These are phyloP conservation scores for Thaumatotibia leucotreta DNA, from an alignment of 1,140 invertebrate species.

Conservation along the genomic window DNA sequence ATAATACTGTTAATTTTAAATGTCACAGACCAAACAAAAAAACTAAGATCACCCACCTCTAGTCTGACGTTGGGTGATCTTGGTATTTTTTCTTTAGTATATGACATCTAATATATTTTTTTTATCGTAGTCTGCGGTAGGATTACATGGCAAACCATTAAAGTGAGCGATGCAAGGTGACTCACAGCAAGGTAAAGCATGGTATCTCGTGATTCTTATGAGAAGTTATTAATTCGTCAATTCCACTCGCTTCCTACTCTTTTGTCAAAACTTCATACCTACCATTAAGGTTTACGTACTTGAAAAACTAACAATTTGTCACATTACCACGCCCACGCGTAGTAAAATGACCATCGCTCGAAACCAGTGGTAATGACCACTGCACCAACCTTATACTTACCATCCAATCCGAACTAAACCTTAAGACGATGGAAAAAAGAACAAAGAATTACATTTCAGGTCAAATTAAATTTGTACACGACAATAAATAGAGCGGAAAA, in stretches of 20 bases:
- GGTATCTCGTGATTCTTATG: too few relatives aligned
- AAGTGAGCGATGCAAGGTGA: too few relatives aligned
- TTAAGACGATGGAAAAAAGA: not conserved
- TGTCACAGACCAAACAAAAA: too few relatives aligned
- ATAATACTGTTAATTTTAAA: too few relatives aligned
- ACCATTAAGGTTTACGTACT: not conserved
- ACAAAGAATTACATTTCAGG: not conserved
- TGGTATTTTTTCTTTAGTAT: too few relatives aligned
- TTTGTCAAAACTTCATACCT: not conserved
- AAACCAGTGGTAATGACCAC: not conserved
- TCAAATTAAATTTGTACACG: not conserved
- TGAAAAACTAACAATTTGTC: constrained; percentile 7
- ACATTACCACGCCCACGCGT: not conserved
- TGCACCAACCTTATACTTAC: not conserved
- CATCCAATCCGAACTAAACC: not conserved
- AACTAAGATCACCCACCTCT: too few relatives aligned
- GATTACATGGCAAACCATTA: too few relatives aligned
- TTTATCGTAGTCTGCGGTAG: too few relatives aligned
- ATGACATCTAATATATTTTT: too few relatives aligned
- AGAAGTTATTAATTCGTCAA: not conserved
- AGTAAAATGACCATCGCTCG: not conserved
- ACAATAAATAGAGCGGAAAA: constrained; percentile 6
- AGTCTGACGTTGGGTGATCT: too few relatives aligned
- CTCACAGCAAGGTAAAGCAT: too few relatives aligned
- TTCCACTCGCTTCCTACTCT: not conserved